Evolutionary conservation across 2,797 vertebrate species (phyloP), one percentile per base, ranked within the genome.

Genomic region (Urophycis tenuis): DNA sequence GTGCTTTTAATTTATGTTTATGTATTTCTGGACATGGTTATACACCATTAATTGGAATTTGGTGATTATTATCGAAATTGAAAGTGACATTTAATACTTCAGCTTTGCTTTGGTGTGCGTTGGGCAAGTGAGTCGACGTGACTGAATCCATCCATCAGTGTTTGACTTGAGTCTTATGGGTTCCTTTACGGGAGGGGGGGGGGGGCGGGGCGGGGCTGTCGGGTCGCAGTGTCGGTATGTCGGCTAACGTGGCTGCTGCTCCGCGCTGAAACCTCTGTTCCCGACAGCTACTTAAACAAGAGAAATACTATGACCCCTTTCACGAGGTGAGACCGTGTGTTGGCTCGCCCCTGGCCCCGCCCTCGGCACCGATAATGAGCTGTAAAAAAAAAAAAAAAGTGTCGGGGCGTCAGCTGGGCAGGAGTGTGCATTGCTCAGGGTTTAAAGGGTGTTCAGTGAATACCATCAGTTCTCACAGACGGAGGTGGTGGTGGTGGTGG

Each of bases 391-490:
- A n/a, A n/a, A n/a, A n/a, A n/a, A n/a, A 60, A 5, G 53, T 60
- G 67, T 31, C 5, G 17, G 25, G 67, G 30, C 25, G 29, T 70
- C 67, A 1, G 32, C 69, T 11, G 6, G 30, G 69, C 30, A 41
- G n/a, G 34, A 36, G 14, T 39, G 25, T 73, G 25, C 12, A 10
- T 22, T 29, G 25, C 72, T 6, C 41, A n/a, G 14, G 15, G 30
- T 67, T 32, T 49, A 45, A 72, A 34, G 14, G 72, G 15, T 74
- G 49, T 80, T 76, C 79, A 75, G 81, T 84, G 75, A 81, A 25
- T 80, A 77, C 80, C 74, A n/a, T 53, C 22, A 75, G 49, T 73
- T 31, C 76, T 15, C n/a, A 79, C 82, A 83, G 84, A 84, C 76
- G 77, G 4, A 14, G 75, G 69, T 41, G 78, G 79, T 81, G 60